phyloP scores from a whole-genome alignment of 2,797 vertebrate species.

The Coreius guichenoti region DNA sequence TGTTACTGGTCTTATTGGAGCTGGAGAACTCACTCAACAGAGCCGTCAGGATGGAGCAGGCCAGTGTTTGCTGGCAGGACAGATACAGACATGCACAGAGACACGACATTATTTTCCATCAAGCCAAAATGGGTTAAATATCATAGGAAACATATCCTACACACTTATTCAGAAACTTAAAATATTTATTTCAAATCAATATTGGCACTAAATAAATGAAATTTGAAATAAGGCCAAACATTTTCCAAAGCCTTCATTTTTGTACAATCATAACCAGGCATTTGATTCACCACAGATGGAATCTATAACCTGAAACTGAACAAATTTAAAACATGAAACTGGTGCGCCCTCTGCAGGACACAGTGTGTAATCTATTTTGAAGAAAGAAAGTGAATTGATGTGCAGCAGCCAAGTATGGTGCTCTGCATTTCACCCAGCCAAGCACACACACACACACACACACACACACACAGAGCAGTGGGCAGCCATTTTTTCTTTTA shows the following conservation, averaged over 20 bases:
- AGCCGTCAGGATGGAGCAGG: slow-evolving; percentile 97
- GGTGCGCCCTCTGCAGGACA: slow-evolving; percentile 58
- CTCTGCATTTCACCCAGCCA: too few species aligned
- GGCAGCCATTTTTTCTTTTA: background rate
- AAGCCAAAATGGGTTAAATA: background rate
- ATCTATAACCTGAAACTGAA: background rate
- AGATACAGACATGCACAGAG: slow-evolving; percentile 10
- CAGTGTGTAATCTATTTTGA: background rate
- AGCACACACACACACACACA: too few species aligned
- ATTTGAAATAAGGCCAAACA: background rate
- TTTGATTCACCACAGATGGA: background rate
- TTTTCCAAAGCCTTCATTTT: background rate
- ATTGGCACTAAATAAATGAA: background rate
- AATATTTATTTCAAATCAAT: background rate
- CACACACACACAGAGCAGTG: too few species aligned
- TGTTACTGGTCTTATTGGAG: slow-evolving; percentile 99
- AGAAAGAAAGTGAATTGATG: too few species aligned
- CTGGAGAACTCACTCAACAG: slow-evolving; percentile 98
- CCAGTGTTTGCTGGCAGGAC: slow-evolving; percentile 91
- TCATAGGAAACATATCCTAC: background rate
- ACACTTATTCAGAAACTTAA: background rate
- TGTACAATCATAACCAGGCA: background rate
- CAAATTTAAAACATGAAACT: background rate
- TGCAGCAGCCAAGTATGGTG: too few species aligned
- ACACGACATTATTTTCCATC: background rate